Conservation (phyloP, 2,888 invertebrate species). For the Limnephilus auricula region DNA sequence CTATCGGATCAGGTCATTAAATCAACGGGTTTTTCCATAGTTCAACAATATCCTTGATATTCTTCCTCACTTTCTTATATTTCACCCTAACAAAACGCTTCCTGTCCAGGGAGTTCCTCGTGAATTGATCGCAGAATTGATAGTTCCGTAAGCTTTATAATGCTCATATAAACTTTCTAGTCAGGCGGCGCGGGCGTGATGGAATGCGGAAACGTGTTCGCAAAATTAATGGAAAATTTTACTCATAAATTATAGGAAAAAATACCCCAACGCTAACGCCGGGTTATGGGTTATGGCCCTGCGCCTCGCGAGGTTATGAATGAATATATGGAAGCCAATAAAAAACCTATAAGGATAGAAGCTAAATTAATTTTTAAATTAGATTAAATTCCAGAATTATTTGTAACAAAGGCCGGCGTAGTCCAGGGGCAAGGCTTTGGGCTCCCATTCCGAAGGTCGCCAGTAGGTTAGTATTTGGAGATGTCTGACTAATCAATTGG, state of each 20-base stretch:
- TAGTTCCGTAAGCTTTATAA: not conserved
- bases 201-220: constrained; percentile 38
- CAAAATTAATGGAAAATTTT: constrained; percentile 47
- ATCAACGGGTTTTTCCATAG: not conserved
- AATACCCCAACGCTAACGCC: constrained; percentile 12
- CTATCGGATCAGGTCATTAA: not conserved
- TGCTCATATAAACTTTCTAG: not conserved
- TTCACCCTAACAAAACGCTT: not conserved
- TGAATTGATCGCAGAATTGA: constrained; percentile 2
- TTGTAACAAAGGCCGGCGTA: too few species aligned
- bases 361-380: not conserved
- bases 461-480: too few species aligned
- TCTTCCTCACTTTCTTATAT: not conserved
- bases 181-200: constrained; percentile 28
- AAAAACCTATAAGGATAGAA: not conserved
- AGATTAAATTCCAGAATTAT: not conserved
- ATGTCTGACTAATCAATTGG: too few species aligned
- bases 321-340: not conserved
- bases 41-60: not conserved
- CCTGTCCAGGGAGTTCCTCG: not conserved
- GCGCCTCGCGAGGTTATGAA: not conserved
- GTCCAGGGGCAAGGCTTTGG: too few species aligned
- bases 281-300: not conserved
- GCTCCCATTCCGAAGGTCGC: too few species aligned
- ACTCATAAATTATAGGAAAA: constrained; percentile 47